Percentiles rank a stretch among this genome's conserved stretches.
These are phyloP conservation scores for Penaeus indicus DNA, from an alignment of 1,140 invertebrate species.

Conservation along the genomic window DNA sequence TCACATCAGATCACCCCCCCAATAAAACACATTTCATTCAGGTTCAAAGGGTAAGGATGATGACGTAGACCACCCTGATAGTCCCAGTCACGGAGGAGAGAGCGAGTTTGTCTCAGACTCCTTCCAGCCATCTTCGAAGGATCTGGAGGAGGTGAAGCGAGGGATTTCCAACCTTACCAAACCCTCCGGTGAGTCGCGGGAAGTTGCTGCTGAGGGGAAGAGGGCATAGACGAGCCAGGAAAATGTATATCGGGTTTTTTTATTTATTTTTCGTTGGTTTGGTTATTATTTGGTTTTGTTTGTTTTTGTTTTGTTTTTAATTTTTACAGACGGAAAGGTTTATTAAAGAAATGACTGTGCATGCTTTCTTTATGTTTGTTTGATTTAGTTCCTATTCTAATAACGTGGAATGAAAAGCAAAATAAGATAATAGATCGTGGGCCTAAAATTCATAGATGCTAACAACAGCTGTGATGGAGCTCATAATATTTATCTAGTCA, in stretches of 20 bases:
- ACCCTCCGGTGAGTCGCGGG: slow-evolving; percentile 66
- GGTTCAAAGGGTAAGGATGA: slow-evolving; percentile 65
- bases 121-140: slow-evolving; percentile 75
- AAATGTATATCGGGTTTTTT: neutral
- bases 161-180: slow-evolving; percentile 79
- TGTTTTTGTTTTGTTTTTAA: neutral
- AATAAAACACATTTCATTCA: slow-evolving; percentile 3
- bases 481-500: too few species aligned
- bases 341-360: neutral
- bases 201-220: neutral
- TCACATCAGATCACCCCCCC: neutral
- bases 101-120: slow-evolving; percentile 80
- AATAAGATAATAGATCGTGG: too few species aligned
- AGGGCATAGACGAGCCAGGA: neutral
- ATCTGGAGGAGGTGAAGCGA: slow-evolving; percentile 79
- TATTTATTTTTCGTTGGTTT: neutral
- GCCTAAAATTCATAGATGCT: too few species aligned
- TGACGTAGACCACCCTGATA: slow-evolving; percentile 64
- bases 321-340: neutral
- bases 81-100: slow-evolving; percentile 66
- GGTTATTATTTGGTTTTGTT: neutral
- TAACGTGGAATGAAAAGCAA: too few species aligned
- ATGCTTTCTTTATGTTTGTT: too few species aligned
- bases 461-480: too few species aligned
- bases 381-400: too few species aligned